Conservation (phyloP, 2,888 invertebrate genomes). For the Gastracanthus pulcherrimus region DNA sequence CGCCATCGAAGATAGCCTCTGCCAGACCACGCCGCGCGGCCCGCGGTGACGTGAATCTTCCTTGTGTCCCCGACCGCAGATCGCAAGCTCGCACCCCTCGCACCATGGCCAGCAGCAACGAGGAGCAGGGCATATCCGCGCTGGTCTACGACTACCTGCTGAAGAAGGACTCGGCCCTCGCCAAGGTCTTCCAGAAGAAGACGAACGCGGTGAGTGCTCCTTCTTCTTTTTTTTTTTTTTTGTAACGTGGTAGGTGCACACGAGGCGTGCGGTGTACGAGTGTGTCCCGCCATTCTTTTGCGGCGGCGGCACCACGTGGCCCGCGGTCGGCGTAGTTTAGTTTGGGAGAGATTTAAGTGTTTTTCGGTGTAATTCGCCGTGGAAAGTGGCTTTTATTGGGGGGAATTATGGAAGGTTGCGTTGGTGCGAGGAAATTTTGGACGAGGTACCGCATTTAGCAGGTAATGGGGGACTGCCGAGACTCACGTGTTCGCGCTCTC, state of each 20-base stretch:
- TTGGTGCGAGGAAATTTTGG: neutral
- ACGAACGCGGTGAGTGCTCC: conserved; percentile 89
- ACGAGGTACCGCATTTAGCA: neutral
- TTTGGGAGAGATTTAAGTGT: neutral
- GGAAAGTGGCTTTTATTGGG: neutral
- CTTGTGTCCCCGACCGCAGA: neutral
- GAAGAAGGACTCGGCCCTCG: conserved; percentile 83
- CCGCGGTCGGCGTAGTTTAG: neutral
- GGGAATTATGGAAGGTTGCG: neutral
- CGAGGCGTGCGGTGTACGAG: neutral
- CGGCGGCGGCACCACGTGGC: conserved; percentile 66
- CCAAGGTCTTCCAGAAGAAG: conserved; percentile 84
- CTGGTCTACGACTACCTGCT: conserved; percentile 84
- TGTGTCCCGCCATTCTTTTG: conserved; percentile 39
- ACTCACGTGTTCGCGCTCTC: neutral
- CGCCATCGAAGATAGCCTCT: neutral
- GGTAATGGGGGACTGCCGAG: neutral
- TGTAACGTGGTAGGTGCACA: no score
- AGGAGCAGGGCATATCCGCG: conserved; percentile 78
- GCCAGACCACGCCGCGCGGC: conserved; percentile 10
- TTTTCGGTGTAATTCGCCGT: neutral
- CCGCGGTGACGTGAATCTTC: neutral
- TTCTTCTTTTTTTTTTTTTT: no score
- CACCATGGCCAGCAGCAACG: conserved; percentile 77
- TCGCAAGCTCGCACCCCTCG: conserved; percentile 7